Evolutionary conservation across 2,888 invertebrate genomes (phyloP).

Genomic region (Crematogaster levior): DNA sequence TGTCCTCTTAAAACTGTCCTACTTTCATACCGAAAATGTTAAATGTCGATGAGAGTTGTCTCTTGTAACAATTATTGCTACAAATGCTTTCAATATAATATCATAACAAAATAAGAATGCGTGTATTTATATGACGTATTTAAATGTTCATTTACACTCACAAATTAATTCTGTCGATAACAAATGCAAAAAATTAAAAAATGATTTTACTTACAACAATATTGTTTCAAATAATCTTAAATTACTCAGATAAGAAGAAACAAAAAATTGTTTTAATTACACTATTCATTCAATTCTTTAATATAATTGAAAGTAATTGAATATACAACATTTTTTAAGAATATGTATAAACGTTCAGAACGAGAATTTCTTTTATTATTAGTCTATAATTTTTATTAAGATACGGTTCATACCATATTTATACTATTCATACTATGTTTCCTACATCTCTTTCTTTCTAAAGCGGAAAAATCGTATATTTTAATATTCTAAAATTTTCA

Average conservation of each 20-base stretch:
- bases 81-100: neutral
- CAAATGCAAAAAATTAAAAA: neutral
- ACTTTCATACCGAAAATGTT: conserved; percentile 7
- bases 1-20: neutral
- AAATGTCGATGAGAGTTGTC: neutral
- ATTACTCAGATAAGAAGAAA: neutral
- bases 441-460: neutral
- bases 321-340: too few species aligned
- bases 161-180: neutral
- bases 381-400: too few species aligned
- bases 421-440: too few species aligned
- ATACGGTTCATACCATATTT: too few species aligned
- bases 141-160: conserved; percentile 1
- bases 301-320: too few species aligned
- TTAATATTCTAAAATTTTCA: neutral
- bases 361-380: too few species aligned
- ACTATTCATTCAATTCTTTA: neutral
- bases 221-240: neutral
- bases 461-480: neutral
- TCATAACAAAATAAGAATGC: neutral
- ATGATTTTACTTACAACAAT: neutral
- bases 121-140: neutral
- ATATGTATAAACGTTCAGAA: too few species aligned
- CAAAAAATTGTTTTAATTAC: neutral
- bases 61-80: neutral